phyloP scores from a whole-genome alignment of 1,140 invertebrate species.

The Cyclargus thomasi region DNA sequence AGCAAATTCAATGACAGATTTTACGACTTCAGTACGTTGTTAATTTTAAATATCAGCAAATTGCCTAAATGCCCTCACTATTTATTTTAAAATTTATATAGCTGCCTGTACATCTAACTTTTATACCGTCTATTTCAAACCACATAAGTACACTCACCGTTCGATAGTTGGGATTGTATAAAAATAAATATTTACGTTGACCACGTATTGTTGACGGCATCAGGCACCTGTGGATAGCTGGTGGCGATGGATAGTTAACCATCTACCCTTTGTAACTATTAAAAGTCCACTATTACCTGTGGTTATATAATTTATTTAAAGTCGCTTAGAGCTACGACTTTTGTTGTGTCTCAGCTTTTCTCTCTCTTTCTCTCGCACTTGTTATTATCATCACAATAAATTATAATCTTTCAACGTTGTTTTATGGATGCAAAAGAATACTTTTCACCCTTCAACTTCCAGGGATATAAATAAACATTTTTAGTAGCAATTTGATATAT shows the following conservation, averaged over 20 bases:
- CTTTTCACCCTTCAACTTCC: neutral
- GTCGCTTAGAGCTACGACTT: no score
- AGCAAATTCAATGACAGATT: no score
- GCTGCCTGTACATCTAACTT: constrained; percentile 17
- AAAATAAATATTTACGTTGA: constrained; percentile 61
- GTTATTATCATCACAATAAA: no score
- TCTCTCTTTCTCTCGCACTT: no score
- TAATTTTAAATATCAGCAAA: no score
- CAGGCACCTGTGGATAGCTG: constrained; percentile 53
- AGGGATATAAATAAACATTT: neutral
- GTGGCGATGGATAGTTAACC: constrained; percentile 19
- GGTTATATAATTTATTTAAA: no score
- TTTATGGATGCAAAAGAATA: neutral
- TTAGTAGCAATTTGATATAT: constrained; percentile 24
- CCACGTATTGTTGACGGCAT: constrained; percentile 54
- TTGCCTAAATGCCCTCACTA: no score
- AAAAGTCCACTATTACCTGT: neutral
- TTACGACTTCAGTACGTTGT: no score
- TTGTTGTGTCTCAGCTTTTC: no score
- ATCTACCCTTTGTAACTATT: neutral
- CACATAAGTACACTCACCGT: constrained; percentile 15
- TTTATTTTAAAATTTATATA: neutral
- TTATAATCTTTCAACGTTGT: neutral
- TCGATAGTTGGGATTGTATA: constrained; percentile 41
- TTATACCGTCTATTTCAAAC: constrained; percentile 19